Evolutionary conservation across 2,113 vertebrate genomes (phyloP).

Genomic region (Pygoscelis adeliae): DNA sequence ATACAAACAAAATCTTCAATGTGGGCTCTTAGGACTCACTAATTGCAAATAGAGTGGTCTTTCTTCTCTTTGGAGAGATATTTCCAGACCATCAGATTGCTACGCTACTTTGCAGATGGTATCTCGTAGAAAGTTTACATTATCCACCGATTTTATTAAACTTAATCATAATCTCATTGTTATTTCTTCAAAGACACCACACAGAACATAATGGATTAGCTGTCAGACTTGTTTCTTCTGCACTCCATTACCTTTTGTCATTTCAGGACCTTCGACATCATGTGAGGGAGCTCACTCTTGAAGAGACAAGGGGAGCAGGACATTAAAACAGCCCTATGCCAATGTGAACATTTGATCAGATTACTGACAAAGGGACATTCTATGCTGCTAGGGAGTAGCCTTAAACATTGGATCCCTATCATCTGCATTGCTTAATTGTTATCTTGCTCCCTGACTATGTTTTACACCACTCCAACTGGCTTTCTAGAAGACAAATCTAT

Average conservation of each 20-base stretch:
- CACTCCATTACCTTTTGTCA: background rate
- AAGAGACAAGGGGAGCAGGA: background rate
- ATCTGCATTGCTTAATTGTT: background rate
- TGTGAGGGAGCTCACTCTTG: background rate
- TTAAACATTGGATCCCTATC: background rate
- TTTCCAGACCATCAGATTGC: background rate
- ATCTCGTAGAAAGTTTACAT: background rate
- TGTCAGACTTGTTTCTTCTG: background rate
- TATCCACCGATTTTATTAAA: background rate
- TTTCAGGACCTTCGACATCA: background rate
- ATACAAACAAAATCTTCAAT: background rate
- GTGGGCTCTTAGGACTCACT: background rate
- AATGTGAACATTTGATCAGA: background rate
- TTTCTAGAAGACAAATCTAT: background rate
- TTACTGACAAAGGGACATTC: background rate
- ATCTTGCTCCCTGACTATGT: background rate
- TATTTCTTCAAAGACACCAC: slow-evolving; percentile 6
- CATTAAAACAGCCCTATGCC: background rate
- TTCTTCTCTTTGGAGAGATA: background rate
- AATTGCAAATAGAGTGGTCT: background rate
- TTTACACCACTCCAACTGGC: background rate
- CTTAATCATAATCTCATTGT: background rate
- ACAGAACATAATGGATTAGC: background rate
- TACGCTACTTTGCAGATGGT: background rate
- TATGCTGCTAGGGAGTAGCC: background rate